Base-by-base conservation (phyloP, 2,113 vertebrate species). In the Paramisgurnus dabryanus region DNA sequence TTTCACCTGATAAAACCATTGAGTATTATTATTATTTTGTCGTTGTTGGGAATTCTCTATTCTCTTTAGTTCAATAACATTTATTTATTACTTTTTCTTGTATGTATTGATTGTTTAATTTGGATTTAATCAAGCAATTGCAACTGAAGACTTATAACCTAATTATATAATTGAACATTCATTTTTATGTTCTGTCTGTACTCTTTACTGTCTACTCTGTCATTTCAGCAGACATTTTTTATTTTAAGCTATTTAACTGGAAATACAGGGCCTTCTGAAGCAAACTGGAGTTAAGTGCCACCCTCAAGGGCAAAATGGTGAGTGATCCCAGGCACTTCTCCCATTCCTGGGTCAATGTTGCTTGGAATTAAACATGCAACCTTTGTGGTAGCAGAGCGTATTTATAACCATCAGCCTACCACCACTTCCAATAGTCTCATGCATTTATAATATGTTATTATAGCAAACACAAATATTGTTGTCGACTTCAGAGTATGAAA, bases 271-370 rank as follows among this genome's bases (percentile, higher is more conserved):
- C 17, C 55, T 17, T 17, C 55, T 45, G 71, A 55, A 61, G 7
- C 55, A 60, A 60, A 73, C 40, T 27, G 40, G 58, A 60, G 55
- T 73, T 61, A 45, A 73, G 71, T 73, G n/a, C 71, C n/a, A 60
- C 39, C 4, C 71, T 60, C 71, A 15, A 61, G 57, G 55, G 71
- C 71, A 60, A 73, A 73, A 61, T 73, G 55, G 55, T 41, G 50
- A 58, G 53, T 41, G 53, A 72, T 61, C 55, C 60, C 71, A 22
- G 17, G 18, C 39, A 60, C n/a, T 22, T 34, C 67, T 15, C 17
- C 55, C 4, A n/a, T 61, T 73, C 71, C 55, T 73, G 55, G 71
- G 10, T 60, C 55, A 73, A n/a, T 57, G 6, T 55, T 73, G 39
- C 55, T 60, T 60, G 39, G 40, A 73, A 73, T 45, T 60, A 73